Evolutionary conservation across 2,797 vertebrate genomes (phyloP).

Genomic region (Pangasius sanitwongsei): DNA sequence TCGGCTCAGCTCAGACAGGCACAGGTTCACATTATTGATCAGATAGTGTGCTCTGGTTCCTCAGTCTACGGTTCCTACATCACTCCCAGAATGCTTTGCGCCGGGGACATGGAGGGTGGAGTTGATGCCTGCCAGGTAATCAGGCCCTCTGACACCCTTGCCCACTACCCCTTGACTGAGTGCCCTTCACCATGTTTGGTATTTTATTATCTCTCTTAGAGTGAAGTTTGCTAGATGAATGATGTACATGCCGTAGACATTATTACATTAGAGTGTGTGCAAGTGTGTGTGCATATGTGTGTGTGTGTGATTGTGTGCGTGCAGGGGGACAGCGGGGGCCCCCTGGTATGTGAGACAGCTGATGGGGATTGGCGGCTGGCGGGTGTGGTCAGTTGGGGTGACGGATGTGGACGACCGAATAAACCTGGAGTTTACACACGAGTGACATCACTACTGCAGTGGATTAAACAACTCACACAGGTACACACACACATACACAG

Average conservation of each 20-base stretch:
- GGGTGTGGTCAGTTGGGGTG: conserved; percentile 79
- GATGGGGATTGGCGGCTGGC: conserved; percentile 73
- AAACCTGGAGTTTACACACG: conserved; percentile 79
- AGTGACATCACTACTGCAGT: conserved; percentile 68
- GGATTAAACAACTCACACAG: conserved; percentile 60
- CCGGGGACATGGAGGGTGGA: conserved; percentile 73
- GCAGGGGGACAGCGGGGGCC: conserved; percentile 80
- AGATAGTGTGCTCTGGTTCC: conserved; percentile 65
- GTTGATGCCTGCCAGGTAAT: conserved; percentile 81
- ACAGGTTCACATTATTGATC: conserved; percentile 71
- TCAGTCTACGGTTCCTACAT: conserved; percentile 67
- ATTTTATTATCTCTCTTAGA: neutral
- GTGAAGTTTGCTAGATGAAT: neutral
- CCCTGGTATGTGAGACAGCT: conserved; percentile 72
- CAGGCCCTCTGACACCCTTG: neutral
- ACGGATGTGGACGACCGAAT: conserved; percentile 72
- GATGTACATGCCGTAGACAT: neutral
- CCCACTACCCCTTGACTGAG: neutral
- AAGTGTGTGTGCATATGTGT: neutral
- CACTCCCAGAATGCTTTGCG: conserved; percentile 80
- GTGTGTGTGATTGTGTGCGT: neutral
- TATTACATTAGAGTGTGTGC: neutral
- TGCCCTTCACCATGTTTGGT: neutral
- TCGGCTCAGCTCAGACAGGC: conserved; percentile 72
- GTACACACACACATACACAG: neutral